A percentile compares a stretch with the other conserved stretches of the same genome.
Conservation (phyloP, 2,113 vertebrate genomes). For the Megalops atlanticus region DNA sequence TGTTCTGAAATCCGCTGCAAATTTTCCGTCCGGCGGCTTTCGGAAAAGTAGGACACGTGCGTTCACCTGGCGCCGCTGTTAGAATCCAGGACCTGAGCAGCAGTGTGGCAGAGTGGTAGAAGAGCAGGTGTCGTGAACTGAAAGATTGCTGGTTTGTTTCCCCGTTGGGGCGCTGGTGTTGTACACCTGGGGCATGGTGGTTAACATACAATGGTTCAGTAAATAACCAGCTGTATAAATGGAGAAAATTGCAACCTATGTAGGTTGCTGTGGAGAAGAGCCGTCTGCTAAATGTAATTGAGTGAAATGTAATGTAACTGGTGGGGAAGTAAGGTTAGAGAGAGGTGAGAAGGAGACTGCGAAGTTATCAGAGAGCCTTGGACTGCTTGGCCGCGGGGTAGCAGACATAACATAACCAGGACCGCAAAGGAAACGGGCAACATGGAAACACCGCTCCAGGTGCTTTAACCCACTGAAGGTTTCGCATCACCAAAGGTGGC, state of each 20-base stretch:
- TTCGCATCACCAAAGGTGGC: not conserved
- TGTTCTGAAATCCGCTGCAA: not conserved
- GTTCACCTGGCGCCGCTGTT: not conserved
- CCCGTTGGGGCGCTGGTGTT: too few relatives aligned
- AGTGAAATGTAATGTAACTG: too few relatives aligned
- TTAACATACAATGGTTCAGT: too few relatives aligned
- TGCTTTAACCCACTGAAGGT: too few relatives aligned
- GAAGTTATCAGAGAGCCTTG: not conserved
- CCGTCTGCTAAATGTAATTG: too few relatives aligned
- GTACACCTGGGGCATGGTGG: too few relatives aligned
- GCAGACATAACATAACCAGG: not conserved
- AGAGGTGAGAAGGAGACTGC: not conserved
- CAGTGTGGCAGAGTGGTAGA: not conserved
- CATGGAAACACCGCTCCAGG: not conserved
- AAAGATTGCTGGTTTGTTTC: too few relatives aligned
- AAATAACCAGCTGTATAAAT: too few relatives aligned
- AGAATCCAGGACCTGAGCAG: not conserved
- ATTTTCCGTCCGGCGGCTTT: not conserved
- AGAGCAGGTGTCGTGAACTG: not conserved
- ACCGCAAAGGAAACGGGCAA: not conserved
- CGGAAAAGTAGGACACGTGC: not conserved
- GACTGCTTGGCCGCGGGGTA: not conserved
- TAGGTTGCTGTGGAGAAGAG: too few relatives aligned
- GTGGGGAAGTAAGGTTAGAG: too few relatives aligned
- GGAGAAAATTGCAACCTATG: too few relatives aligned